Base-by-base conservation (phyloP, 2,888 invertebrate genomes). In the Hydriomena furcata region DNA sequence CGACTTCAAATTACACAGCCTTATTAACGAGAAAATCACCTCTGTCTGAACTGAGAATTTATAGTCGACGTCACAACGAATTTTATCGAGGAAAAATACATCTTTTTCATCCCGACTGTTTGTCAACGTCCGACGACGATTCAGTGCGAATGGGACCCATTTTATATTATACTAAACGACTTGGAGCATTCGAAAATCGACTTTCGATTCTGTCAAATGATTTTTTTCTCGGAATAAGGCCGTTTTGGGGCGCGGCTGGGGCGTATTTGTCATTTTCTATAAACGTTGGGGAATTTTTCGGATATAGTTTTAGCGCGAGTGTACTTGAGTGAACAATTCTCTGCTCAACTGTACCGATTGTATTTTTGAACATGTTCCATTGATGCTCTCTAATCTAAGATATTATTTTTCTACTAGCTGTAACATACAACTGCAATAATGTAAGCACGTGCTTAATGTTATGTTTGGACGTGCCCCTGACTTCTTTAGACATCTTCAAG, bases 21-120 rank as follows among this genome's bases (percentile, higher is more conserved):
- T 53, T 50, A 55, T 55, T 55, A 59, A 53, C 52, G 54, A 54
- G 66, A 64, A 68, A 68, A 70, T 67, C 70, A 68, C 61, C 66
- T 62, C 57, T 41, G 49, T 60, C 59, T 58, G 60, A 59, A 59
- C 55, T 23, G 31, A 67, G n/a, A 70, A 74, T 75, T 73, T 74
- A 74, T 74, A 52, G 73, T 58, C 44, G 7, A 36, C 58, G 71
- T 73, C 74, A 71, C 60, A 61, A 55, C 78, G 73, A 84, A 84
- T 85, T 83, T 85, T 82, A 84, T 84, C 84, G 82, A 66, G 66
- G 76, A 73, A 63, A 84, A 83, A 85, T 85, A 84, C 82, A 84
- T 84, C 82, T 85, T 84, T 84, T 81, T 82, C 82, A 78, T 79
- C 73, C 76, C 61, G 52, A 70, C 78, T 74, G 76, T 87, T 86